Base-by-base conservation (phyloP, 2,888 invertebrate species). In the Bellardia bayeri region DNA sequence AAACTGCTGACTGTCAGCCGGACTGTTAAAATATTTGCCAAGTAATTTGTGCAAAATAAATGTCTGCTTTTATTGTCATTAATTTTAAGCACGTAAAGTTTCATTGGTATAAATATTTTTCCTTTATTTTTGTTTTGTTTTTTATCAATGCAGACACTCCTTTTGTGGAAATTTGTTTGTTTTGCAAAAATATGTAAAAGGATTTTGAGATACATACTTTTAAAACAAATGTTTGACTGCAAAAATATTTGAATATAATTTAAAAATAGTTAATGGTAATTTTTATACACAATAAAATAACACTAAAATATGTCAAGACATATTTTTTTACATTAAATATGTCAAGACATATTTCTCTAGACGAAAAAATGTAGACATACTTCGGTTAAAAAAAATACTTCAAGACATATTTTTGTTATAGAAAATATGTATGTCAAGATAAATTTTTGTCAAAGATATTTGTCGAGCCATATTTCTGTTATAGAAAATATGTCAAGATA, bases 21-120 rank as follows among this genome's bases (percentile, higher is more conserved):
- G 61, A 14, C 33, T 45, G 5, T 11, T 7, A 69, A 80, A 71
- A 71, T 63, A 64, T 81, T 72, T 81, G 63, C 14, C 51, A 69
- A 61, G 63, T 37, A 49, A 51, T 75, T 83, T 69, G 40, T 45
- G 69, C 42, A 72, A 80, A 85, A 85, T 79, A 69, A 85, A 85
- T 80, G 75, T 58, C 69, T 81, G 80, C 69, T 81, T 81, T 85
- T 86, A 82, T 68, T 82, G 72, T 68, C 58, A 82, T 86, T 86
- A 82, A 86, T 86, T 86, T 81, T 64, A 76, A 71, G 37, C 85
- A 85, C 81, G 81, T 81, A 81, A 56, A 51, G 9, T 68, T 30
- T 58, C 7, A 30, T 49, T 61, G 13, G 11, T 13, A 45, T 23
- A 45, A 45, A 45, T 45, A 13, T 45, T 45, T 23, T 63, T 69